phyloP scores from a whole-genome alignment of 2,888 invertebrate species.

The Trichopoda pennipes region DNA sequence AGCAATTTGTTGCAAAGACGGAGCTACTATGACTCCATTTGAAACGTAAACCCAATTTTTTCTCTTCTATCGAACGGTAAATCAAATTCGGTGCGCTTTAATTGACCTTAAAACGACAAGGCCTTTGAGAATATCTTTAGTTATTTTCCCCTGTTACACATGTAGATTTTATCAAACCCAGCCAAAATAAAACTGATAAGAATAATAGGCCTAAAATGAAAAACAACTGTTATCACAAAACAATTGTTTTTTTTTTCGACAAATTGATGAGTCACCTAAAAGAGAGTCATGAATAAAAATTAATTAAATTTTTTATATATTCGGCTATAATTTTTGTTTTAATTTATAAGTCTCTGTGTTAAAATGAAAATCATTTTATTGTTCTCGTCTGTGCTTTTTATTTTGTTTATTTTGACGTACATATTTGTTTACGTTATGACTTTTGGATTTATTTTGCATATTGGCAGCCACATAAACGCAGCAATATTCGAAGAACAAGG shows the following conservation, averaged over 20 bases:
- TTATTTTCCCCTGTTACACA: neutral
- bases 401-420: conserved; percentile 71
- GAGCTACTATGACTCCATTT: no score
- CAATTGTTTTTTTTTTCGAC: neutral
- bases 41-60: no score
- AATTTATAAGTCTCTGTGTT: neutral
- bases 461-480: conserved; percentile 26
- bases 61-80: no score
- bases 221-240: neutral
- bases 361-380: conserved; percentile 64
- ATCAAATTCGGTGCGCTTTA: no score
- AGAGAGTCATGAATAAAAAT: neutral
- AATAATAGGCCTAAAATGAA: no score
- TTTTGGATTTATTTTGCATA: conserved; percentile 73
- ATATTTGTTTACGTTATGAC: conserved; percentile 73
- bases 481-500: conserved; percentile 31
- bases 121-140: no score
- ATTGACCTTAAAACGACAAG: no score
- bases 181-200: neutral
- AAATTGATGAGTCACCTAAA: neutral
- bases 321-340: neutral
- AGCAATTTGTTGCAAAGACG: no score
- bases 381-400: conserved; percentile 73
- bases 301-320: neutral
- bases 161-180: neutral